Evolutionary conservation across 2,113 vertebrate species (phyloP).

Genomic region (Tetraodon nigroviridis): DNA sequence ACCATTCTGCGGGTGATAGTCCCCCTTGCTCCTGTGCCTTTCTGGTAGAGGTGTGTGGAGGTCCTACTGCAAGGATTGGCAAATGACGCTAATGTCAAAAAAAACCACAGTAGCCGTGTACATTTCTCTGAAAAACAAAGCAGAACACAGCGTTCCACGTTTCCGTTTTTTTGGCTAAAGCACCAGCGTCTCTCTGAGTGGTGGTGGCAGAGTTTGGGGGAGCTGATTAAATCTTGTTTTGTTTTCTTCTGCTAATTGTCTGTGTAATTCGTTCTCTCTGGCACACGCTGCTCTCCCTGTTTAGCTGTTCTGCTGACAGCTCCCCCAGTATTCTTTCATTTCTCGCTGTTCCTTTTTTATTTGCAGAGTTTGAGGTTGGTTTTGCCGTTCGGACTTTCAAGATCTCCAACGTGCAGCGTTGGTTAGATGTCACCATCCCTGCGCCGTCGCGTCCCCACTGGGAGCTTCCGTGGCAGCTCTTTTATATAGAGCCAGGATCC

Average conservation of each 20-base stretch:
- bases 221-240: slow-evolving; percentile 20
- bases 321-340: not conserved
- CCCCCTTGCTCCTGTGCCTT: slow-evolving; percentile 50
- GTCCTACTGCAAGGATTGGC: slow-evolving; percentile 24
- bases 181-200: slow-evolving; percentile 3
- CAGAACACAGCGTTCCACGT: not conserved
- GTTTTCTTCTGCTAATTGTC: slow-evolving; percentile 22
- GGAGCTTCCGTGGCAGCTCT: slow-evolving; percentile 42
- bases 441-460: not conserved
- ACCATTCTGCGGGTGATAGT: slow-evolving; percentile 42
- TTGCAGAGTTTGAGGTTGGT: not conserved
- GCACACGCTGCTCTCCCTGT: slow-evolving; percentile 3
- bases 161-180: too few species aligned
- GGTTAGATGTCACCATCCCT: slow-evolving; percentile 11
- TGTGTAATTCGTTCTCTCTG: slow-evolving; percentile 18
- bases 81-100: not conserved
- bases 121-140: slow-evolving; percentile 3
- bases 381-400: not conserved
- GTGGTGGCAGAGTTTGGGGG: not conserved
- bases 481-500: slow-evolving; percentile 52
- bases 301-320: slow-evolving; percentile 8
- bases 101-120: too few species aligned
- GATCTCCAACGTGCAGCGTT: not conserved
- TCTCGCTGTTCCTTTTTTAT: not conserved
- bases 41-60: slow-evolving; percentile 26